A percentile compares a stretch with the other conserved stretches of the same genome.
Conservation (phyloP, 2,113 vertebrate species). For the Indri indri region DNA sequence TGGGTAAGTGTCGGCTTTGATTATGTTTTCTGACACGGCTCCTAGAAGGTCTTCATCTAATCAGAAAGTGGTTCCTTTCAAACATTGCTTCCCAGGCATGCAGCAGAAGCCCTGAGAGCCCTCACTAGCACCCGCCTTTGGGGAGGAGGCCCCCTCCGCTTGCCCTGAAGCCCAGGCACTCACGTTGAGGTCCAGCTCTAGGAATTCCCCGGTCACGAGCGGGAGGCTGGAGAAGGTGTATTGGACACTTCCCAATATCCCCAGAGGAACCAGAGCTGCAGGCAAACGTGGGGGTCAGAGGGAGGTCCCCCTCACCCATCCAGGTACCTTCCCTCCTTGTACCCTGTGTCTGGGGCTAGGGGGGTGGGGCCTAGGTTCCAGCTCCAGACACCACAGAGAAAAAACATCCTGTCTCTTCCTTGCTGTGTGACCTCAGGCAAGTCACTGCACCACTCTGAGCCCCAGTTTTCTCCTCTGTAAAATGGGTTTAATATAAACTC, state of each 20-base stretch:
- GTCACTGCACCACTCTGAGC: background rate
- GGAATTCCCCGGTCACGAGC: slow-evolving; percentile 74
- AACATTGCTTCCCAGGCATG: background rate
- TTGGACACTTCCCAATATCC: slow-evolving; percentile 79
- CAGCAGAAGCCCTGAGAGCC: background rate
- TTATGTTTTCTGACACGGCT: background rate
- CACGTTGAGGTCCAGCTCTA: slow-evolving; percentile 76
- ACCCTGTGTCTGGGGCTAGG: too few relatives aligned
- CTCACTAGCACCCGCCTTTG: accelerated
- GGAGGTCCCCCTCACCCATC: background rate
- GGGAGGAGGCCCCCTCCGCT: background rate
- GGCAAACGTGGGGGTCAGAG: background rate
- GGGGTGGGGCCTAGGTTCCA: too few relatives aligned
- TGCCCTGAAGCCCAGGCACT: background rate
- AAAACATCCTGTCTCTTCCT: background rate
- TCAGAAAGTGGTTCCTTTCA: background rate
- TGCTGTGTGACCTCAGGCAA: background rate
- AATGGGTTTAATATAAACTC: background rate
- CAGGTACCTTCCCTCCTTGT: background rate
- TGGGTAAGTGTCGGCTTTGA: background rate
- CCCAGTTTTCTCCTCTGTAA: background rate
- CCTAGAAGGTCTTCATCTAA: background rate
- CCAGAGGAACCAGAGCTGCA: slow-evolving; percentile 78
- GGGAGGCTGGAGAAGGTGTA: slow-evolving; percentile 77
- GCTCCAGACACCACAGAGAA: background rate